These are phyloP conservation scores for Phodopus roborovskii DNA, from an alignment of 2,113 vertebrate genomes.

Conservation along the genomic window DNA sequence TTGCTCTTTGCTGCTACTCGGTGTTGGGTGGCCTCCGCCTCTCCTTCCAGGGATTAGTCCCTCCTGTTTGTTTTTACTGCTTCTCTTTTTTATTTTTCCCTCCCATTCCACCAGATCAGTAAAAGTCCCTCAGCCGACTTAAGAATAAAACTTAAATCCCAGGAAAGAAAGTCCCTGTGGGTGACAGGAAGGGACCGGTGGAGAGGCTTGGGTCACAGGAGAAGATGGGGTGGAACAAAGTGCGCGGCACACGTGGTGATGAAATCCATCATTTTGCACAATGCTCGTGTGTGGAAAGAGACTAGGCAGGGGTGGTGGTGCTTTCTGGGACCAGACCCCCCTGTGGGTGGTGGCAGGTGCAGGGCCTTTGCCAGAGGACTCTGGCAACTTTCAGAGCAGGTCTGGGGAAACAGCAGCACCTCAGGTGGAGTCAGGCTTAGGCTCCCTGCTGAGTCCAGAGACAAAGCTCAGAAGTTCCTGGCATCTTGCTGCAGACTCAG, in stretches of 20 bases:
- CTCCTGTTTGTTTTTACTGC: not conserved
- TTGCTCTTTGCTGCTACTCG: not conserved
- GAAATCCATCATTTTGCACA: not conserved
- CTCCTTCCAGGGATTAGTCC: not conserved
- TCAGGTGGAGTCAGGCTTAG: rapidly evolving
- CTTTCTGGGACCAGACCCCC: not conserved
- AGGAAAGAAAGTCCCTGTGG: conserved; percentile 61
- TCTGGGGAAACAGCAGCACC: no score
- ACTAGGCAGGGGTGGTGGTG: not conserved
- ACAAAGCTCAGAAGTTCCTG: not conserved
- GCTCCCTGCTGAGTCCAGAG: not conserved
- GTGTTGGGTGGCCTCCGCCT: not conserved
- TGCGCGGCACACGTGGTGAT: not conserved
- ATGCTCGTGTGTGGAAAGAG: not conserved
- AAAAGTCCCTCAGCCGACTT: conserved; percentile 23
- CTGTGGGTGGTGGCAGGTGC: not conserved
- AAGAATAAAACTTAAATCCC: conserved; percentile 47
- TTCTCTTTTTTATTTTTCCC: not conserved
- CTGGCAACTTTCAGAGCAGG: not conserved
- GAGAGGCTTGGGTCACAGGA: not conserved
- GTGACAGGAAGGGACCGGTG: not conserved
- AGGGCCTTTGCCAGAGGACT: not conserved
- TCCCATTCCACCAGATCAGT: not conserved
- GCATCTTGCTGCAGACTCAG: not conserved
- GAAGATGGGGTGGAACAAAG: not conserved